Base-by-base conservation (phyloP, 2,888 invertebrate genomes). In the Mactromeris polynyma region DNA sequence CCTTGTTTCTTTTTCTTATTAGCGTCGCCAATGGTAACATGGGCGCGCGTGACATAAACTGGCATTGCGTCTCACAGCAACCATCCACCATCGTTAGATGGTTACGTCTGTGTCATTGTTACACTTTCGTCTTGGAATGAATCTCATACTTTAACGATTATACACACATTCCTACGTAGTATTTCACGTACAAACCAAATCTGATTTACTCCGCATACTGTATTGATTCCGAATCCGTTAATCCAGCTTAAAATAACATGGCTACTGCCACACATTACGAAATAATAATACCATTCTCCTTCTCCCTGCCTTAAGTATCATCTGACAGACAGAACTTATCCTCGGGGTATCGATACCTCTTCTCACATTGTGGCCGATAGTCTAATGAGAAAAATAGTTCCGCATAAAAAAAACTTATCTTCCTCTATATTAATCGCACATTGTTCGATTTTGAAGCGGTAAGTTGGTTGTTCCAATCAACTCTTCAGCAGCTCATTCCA, bases 11-110 rank as follows among this genome's bases (percentile, higher is more conserved):
- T 80, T 40, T 83, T 87, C 81, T 89, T 90, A n/a, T 69, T 81
- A 33, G 85, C 33, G 87, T 92, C 92, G 69, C 91, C 92, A 78
- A 93, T 88, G 73, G 92, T 92, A 82, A 93, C 92, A 87, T 91
- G 92, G 64, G 93, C 93, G 73, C 91, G 90, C 81, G 93, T 91
- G 64, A 93, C 92, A 92, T 92, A 93, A 83, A 93, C 92, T 86
- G 92, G 92, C 92, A 92, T 92, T 93, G 88, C 92, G 84, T 90
- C 89, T 81, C 78, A 38, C 51, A 40, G 73, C 81, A 58, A 26
- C 40, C 84, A 64, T 81, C 26, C 33, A 79, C 46, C 89, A 87
- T 89, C 51, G 51, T 78, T 51, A 51, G 84, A 84, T 77, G 36
- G 40, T 46, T 46, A 73, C 73, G 33, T 83, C 46, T 46, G 46